Base-by-base conservation (phyloP, 2,113 vertebrate genomes). In the Nerophis lumbriciformis region DNA sequence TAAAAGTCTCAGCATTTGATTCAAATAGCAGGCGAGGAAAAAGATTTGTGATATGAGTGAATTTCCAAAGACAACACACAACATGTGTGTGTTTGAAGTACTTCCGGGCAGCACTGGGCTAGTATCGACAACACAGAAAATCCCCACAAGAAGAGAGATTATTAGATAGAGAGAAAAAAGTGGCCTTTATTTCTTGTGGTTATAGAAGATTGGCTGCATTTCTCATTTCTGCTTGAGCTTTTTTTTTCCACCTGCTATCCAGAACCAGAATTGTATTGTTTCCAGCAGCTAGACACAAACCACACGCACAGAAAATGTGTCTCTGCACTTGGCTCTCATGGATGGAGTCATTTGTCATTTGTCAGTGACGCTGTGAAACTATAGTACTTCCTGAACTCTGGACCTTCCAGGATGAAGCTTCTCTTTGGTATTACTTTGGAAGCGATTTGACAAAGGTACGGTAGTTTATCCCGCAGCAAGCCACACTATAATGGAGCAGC, bases 51-150 rank as follows among this genome's bases (percentile, higher is more conserved):
- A 56, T 74, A 39, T 64, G 39, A 67, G 36, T 6, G 70, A 61
- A 66, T 48, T 57, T 59, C 74, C 59, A 76, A 74, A 71, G 59
- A 45, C 76, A 86, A 54, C 38, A 72, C 28, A 37, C 52, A 50
- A 47, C 16, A 67, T n/a, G 53, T 72, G 71, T 60, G 67, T 59
- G 28, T 71, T 50, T 37, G 62, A 65, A 38, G 38, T 38, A 50
- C 19, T 65, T 73, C 56, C n/a, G 6, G 51, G 16, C 8, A 59
- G 8, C 39, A 19, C 48, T 10, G 58, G 63, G 44, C 55, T 56
- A 49, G 47, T 57, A 78, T 69, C 37, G 72, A 72, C 45, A 10
- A 8, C 0, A 65, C 65, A 48, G 19, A 73, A 63, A 56, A 38
- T 39, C 44, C 71, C 38, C 9, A 39, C 0, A 39, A 48, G 68